A percentile compares a stretch with the other conserved stretches of the same genome.
phyloP scores from a whole-genome alignment of 2,113 vertebrate genomes.

The Grammomys surdaster region DNA sequence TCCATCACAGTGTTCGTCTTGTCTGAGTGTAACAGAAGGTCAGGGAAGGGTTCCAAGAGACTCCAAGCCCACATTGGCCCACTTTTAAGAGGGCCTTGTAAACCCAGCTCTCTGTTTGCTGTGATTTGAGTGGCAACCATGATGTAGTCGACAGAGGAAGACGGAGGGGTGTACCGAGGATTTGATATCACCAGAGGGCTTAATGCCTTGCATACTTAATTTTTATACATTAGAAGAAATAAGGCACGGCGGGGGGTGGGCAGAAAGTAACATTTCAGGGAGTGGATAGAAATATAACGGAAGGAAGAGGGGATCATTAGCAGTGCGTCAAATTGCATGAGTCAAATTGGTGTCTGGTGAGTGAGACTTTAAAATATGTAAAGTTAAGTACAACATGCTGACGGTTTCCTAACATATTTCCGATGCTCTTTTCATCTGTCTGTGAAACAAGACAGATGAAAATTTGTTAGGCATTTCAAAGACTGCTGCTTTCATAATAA shows the following conservation, averaged over 20 bases:
- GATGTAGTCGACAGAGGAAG: not conserved
- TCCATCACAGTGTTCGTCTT: not conserved
- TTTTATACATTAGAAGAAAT: conserved; percentile 30
- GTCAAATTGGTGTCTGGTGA: not conserved
- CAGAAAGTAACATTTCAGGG: not conserved
- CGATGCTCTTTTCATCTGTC: not conserved
- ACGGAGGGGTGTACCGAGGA: not conserved
- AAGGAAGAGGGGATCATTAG: not conserved
- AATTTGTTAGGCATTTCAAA: conserved; percentile 37
- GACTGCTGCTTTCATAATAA: not conserved
- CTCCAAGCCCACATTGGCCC: not conserved
- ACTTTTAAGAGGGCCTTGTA: not conserved
- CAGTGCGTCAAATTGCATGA: not conserved
- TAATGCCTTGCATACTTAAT: conserved; percentile 7
- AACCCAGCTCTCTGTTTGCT: not conserved
- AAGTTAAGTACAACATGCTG: conserved; percentile 6
- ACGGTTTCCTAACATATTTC: conserved; percentile 14
- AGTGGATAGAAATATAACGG: not conserved
- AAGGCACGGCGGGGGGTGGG: not conserved
- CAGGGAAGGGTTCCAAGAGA: not conserved
- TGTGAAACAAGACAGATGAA: conserved; percentile 26
- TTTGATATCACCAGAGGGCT: not conserved
- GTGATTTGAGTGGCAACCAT: not conserved
- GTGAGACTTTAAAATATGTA: conserved; percentile 32
- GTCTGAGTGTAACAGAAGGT: not conserved